Evolutionary conservation across 2,797 vertebrate species (phyloP), one percentile per base, ranked within the genome.

Genomic region (Notolepis coatsorum): DNA sequence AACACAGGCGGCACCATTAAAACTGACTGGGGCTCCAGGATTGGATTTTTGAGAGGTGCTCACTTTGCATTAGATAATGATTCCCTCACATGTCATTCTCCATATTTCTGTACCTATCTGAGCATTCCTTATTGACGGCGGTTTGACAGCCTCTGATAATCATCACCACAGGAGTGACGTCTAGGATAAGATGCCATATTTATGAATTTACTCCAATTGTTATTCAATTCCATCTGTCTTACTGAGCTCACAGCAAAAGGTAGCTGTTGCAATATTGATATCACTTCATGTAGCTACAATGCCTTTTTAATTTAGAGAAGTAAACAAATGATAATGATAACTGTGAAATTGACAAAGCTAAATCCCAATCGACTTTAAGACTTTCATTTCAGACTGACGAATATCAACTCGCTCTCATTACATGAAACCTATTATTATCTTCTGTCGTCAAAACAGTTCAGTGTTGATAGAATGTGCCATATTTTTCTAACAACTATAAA

Each of bases 21-120:
- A 78, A 76, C 68, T 47, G 53, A 77, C 60, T 45, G 20, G 49
- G 55, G 50, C 45, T 55, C 33, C 47, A 77, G 55, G 64, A 85
- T 83, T 82, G 75, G 58, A 75, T 86, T 85, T 80, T 73, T 88
- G 88, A 87, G 84, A 80, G 78, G 67, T 74, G 69, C 71, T 88
- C 82, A 77, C 77, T 88, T 81, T 81, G 70, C 68, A 83, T 88
- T 80, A 83, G 58, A 63, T 75, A 71, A 77, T 82, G 47, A 72
- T 82, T 81, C 73, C 53, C 42, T 72, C 73, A 75, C 45, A 59
- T 71, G 79, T 70, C 80, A 74, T 55, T 66, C 54, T 78, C 42
- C 39, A 81, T 84, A 70, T 82, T 67, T 61, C 71, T 15, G 68
- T 38, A 55, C 72, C 73, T 54, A 28, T 70, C 48, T 65, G 10